phyloP scores from a whole-genome alignment of 2,113 vertebrate genomes.

The Pionites leucogaster region DNA sequence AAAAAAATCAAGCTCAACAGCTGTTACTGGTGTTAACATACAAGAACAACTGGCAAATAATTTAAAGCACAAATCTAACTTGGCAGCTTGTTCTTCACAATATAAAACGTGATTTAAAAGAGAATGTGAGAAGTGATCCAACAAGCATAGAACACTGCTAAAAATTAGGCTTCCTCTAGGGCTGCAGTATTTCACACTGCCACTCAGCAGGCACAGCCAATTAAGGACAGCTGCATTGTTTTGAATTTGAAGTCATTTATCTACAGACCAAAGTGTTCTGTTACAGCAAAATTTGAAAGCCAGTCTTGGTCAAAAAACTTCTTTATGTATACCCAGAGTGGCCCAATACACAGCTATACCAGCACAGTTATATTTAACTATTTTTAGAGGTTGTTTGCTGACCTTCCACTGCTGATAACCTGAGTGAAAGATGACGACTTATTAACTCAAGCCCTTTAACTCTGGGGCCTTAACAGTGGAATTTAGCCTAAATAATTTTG shows the following conservation, averaged over 20 bases:
- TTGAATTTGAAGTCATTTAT: not conserved
- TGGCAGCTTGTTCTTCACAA: not conserved
- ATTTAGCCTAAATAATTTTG: not conserved
- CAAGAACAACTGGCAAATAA: constrained; percentile 23
- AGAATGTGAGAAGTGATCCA: not conserved
- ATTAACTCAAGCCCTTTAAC: not conserved
- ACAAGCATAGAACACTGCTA: not conserved
- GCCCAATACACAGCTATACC: not conserved
- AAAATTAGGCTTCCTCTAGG: not conserved
- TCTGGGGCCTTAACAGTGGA: not conserved
- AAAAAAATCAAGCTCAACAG: not conserved
- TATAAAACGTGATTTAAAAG: not conserved
- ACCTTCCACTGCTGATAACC: not conserved
- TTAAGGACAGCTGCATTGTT: not conserved
- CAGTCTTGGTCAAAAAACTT: not conserved
- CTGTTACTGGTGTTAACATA: not conserved
- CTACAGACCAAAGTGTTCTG: not conserved
- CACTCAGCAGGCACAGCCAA: not conserved
- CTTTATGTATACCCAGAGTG: not conserved
- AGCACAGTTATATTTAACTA: not conserved
- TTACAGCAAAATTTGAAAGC: not conserved
- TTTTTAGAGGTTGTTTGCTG: not conserved
- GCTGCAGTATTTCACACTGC: not conserved
- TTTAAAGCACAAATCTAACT: not conserved
- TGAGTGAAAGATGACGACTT: not conserved